A percentile compares a stretch with the other conserved stretches of the same genome.
These are phyloP conservation scores for Zosterops japonicus DNA, from an alignment of 2,113 vertebrate species.

Conservation along the genomic window DNA sequence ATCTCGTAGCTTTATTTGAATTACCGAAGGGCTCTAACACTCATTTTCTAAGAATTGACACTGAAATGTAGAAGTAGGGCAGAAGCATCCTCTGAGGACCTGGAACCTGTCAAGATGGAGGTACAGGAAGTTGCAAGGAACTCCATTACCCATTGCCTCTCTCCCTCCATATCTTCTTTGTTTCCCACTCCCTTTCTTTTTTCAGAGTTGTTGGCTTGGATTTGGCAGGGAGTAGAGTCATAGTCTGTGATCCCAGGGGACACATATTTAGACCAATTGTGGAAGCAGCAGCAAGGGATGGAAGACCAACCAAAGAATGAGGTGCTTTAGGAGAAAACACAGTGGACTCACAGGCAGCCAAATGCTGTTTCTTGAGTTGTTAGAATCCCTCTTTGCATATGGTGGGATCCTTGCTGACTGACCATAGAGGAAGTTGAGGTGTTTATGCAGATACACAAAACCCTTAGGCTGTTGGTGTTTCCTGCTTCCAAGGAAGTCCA, in stretches of 20 bases:
- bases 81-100: not conserved
- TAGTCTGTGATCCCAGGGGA: not conserved
- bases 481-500: not conserved
- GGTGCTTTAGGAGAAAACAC: not conserved
- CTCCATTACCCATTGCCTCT: not conserved
- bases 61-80: not conserved
- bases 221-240: accelerated
- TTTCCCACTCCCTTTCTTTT: not conserved
- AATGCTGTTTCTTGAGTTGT: not conserved
- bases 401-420: not conserved
- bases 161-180: not conserved
- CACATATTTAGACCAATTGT: not conserved
- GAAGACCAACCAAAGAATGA: not conserved
- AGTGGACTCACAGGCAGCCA: not conserved
- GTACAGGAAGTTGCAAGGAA: not conserved
- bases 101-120: not conserved
- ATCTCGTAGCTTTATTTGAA: not conserved
- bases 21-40: not conserved
- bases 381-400: not conserved
- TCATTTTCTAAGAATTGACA: not conserved
- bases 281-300: not conserved
- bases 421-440: not conserved
- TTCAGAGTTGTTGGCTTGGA: not conserved
- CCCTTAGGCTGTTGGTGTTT: accelerated
- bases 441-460: not conserved